phyloP scores from a whole-genome alignment of 2,113 vertebrate species.

The Apodemus sylvaticus region DNA sequence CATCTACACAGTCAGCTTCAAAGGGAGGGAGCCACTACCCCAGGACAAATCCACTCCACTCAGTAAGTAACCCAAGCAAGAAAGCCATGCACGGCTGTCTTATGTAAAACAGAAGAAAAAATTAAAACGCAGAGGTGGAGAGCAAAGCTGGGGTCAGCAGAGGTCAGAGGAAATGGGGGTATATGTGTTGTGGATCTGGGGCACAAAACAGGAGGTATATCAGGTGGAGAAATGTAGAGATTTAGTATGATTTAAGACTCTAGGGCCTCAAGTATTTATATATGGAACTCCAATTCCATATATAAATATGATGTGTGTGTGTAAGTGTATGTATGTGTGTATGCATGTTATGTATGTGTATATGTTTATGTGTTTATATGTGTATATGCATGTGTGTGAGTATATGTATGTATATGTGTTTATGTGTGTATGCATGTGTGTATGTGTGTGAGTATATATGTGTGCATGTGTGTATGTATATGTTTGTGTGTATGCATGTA shows the following conservation, averaged over 20 bases:
- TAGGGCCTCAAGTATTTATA: neutral
- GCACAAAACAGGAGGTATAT: no score
- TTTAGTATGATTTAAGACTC: neutral
- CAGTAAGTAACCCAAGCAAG: neutral
- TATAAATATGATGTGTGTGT: neutral
- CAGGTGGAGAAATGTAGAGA: neutral
- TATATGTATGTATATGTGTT: no score
- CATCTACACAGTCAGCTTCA: rapidly evolving
- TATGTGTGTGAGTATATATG: no score
- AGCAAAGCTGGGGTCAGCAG: neutral
- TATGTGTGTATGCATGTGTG: neutral
- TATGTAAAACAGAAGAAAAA: neutral
- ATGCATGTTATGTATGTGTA: no score
- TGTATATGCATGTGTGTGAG: no score
- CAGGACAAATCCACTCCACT: neutral
- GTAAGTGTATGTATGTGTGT: no score
- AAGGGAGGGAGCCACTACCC: neutral
- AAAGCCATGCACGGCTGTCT: neutral
- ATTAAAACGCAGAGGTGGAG: neutral
- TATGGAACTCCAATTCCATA: neutral
- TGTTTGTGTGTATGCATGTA: no score
- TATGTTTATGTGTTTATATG: neutral
- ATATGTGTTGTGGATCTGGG: neutral
- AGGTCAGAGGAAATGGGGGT: no score
- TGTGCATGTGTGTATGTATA: no score